Evolutionary conservation across 1,140 invertebrate species (phyloP).

Genomic region (Caenorhabditis latens): DNA sequence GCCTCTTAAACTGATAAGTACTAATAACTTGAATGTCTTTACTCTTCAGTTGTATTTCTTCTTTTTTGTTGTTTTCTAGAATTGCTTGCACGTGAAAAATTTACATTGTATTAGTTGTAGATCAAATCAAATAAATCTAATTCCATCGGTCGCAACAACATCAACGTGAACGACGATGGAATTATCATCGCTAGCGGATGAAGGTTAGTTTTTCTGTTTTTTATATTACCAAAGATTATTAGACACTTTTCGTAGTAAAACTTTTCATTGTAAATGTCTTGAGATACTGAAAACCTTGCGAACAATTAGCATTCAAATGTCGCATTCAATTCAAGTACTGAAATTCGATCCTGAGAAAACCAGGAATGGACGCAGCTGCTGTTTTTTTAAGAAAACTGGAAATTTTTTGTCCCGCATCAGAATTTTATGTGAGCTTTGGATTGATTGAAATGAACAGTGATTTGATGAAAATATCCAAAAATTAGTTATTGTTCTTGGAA

Average conservation of each 20-base stretch:
- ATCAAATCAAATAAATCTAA: background rate
- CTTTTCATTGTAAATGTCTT: too few species aligned
- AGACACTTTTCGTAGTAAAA: background rate
- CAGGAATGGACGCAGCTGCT: too few species aligned
- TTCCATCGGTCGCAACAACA: constrained; percentile 30
- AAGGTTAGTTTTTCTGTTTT: background rate
- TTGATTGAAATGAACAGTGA: too few species aligned
- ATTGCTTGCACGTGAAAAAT: background rate
- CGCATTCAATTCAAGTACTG: too few species aligned
- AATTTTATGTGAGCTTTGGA: too few species aligned
- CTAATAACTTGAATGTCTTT: constrained; percentile 6
- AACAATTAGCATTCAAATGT: too few species aligned
- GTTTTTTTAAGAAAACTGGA: too few species aligned
- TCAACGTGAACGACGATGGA: background rate
- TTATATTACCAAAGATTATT: background rate
- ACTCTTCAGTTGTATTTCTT: background rate
- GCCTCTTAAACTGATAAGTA: constrained; percentile 22
- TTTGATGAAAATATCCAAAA: too few species aligned
- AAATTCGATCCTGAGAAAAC: too few species aligned
- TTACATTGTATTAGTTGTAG: background rate
- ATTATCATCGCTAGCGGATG: constrained; percentile 2
- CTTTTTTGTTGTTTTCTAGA: background rate
- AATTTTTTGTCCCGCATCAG: too few species aligned
- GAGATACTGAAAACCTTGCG: too few species aligned
- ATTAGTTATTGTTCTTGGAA: too few species aligned